phyloP scores from a whole-genome alignment of 2,888 invertebrate species.

The Ophion ellenae region DNA sequence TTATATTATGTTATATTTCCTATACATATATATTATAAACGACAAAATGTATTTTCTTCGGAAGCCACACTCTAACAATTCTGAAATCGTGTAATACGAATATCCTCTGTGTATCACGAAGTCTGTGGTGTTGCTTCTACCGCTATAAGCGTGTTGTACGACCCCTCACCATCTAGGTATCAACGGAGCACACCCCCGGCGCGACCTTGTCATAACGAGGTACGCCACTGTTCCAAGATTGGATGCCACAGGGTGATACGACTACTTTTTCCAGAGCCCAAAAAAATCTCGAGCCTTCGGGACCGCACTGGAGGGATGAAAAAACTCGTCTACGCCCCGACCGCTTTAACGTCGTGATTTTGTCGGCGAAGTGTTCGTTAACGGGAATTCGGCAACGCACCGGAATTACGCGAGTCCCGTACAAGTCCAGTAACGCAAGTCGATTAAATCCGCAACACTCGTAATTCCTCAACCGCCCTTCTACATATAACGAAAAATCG shows the following conservation, averaged over 20 bases:
- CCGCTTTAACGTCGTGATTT: not conserved
- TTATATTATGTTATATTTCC: no score
- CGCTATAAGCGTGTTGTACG: conserved; percentile 24
- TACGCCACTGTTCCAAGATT: not conserved
- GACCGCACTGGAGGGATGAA: not conserved
- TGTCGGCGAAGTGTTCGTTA: not conserved
- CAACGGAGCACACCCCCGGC: conserved; percentile 25
- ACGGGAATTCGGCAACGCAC: not conserved
- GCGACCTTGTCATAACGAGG: conserved; percentile 51
- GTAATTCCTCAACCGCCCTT: not conserved
- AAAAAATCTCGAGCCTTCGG: conserved; percentile 11
- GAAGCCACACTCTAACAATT: not conserved
- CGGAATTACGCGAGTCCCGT: not conserved
- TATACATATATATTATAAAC: no score
- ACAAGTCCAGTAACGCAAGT: no score
- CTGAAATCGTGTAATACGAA: conserved; percentile 25
- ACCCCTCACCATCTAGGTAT: conserved; percentile 27
- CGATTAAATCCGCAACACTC: not conserved
- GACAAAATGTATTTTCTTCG: no score
- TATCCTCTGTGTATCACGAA: not conserved
- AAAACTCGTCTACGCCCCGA: not conserved
- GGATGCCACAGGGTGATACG: conserved; percentile 2
- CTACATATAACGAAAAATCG: not conserved
- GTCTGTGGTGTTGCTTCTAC: not conserved
- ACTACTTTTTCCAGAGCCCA: conserved; percentile 5